Conservation (phyloP, 2,113 vertebrate genomes). For the Sander vitreus region DNA sequence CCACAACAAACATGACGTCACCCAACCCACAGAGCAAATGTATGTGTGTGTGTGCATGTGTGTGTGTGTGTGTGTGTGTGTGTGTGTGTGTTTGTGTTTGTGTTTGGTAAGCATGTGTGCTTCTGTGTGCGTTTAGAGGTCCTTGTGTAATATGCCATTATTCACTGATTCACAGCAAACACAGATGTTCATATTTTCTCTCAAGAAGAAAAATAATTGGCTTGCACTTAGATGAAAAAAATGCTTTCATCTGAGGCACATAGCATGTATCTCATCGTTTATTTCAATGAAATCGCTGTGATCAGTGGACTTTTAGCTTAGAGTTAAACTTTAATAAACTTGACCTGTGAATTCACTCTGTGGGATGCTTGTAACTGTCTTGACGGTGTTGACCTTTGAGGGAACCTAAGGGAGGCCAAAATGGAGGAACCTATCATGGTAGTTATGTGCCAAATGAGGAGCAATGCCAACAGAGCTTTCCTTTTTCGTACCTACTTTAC, state of each 20-base stretch:
- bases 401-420: neutral
- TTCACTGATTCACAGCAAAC: slow-evolving; percentile 68
- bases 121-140: slow-evolving; percentile 32
- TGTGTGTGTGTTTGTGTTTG: slow-evolving; percentile 28
- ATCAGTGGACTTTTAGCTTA: neutral
- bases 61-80: slow-evolving; percentile 3
- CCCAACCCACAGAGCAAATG: slow-evolving; percentile 50
- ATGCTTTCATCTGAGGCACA: slow-evolving; percentile 65
- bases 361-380: neutral
- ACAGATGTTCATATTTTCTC: slow-evolving; percentile 72
- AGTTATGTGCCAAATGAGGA: neutral
- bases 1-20: slow-evolving; percentile 66
- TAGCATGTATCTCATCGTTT: slow-evolving; percentile 12
- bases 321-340: slow-evolving; percentile 3
- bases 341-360: slow-evolving; percentile 19
- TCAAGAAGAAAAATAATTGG: slow-evolving; percentile 69
- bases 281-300: neutral
- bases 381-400: slow-evolving; percentile 43
- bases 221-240: slow-evolving; percentile 57
- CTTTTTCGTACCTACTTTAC: neutral
- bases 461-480: neutral
- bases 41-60: slow-evolving; percentile 6
- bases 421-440: neutral
- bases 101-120: slow-evolving; percentile 19
- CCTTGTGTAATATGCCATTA: slow-evolving; percentile 39